phyloP scores from a whole-genome alignment of 1,140 invertebrate genomes.

The Yoshiicerus persimilis region DNA sequence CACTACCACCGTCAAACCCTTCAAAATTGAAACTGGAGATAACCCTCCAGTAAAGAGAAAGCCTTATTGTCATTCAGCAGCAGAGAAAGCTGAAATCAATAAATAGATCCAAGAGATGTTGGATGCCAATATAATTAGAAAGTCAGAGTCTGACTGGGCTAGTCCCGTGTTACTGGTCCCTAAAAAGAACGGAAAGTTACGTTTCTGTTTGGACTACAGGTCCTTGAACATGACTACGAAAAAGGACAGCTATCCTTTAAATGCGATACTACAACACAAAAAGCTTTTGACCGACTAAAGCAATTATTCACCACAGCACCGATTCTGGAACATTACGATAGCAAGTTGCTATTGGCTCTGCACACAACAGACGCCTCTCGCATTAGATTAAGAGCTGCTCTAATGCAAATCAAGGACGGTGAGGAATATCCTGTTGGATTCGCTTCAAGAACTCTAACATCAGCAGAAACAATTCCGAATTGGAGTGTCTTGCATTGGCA shows the following conservation, averaged over 20 bases:
- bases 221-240: conserved; percentile 54
- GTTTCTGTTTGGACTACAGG: conserved; percentile 57
- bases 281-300: conserved; percentile 51
- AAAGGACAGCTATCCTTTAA: conserved; percentile 56
- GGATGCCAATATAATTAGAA: conserved; percentile 52
- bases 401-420: not conserved
- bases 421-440: conserved; percentile 46
- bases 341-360: not conserved
- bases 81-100: conserved; percentile 49
- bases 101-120: conserved; percentile 52
- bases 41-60: no score
- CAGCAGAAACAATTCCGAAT: conserved; percentile 54
- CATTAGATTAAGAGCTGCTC: not conserved
- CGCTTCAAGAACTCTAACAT: conserved; percentile 51
- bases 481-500: conserved; percentile 53
- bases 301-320: conserved; percentile 52
- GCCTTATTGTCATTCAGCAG: conserved; percentile 48
- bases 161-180: conserved; percentile 54
- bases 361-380: not conserved
- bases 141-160: conserved; percentile 54
- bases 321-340: conserved; percentile 30
- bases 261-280: conserved; percentile 58
- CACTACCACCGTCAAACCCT: no score
- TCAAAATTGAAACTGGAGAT: no score
- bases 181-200: conserved; percentile 56